phyloP scores from a whole-genome alignment of 1,140 invertebrate genomes.

The Drosophila sp. region DNA sequence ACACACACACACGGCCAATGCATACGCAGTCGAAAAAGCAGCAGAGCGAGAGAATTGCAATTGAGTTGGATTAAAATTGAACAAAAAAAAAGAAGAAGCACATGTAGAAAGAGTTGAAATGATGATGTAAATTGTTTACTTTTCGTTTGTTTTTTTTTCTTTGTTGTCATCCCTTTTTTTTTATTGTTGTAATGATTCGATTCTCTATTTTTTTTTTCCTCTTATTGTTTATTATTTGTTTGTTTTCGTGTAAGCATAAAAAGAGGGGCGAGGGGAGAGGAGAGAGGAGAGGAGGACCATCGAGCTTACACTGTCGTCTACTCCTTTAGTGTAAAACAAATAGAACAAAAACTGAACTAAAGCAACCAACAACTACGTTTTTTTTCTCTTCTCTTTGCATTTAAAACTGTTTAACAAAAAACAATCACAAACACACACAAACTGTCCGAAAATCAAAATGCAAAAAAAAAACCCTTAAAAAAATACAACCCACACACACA shows the following conservation, averaged over 20 bases:
- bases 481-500: constrained; percentile 16
- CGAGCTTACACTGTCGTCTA: constrained; percentile 17
- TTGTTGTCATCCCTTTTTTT: background rate
- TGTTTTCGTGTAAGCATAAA: background rate
- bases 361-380: constrained; percentile 69
- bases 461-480: constrained; percentile 18
- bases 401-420: constrained; percentile 55
- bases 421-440: constrained; percentile 25
- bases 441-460: constrained; percentile 44
- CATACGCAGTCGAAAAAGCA: constrained; percentile 37
- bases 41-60: constrained; percentile 22
- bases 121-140: background rate
- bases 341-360: constrained; percentile 67
- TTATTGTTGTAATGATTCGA: background rate
- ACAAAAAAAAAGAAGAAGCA: background rate
- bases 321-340: constrained; percentile 25
- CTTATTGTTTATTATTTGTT: background rate
- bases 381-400: constrained; percentile 79
- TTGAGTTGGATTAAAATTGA: background rate
- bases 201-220: background rate
- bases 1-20: background rate
- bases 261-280: background rate
- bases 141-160: background rate
- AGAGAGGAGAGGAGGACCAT: background rate
- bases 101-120: background rate